Base-by-base conservation (phyloP, 37 sponge, comb jelly and placozoan genomes). In the Corticium candelabrum region DNA sequence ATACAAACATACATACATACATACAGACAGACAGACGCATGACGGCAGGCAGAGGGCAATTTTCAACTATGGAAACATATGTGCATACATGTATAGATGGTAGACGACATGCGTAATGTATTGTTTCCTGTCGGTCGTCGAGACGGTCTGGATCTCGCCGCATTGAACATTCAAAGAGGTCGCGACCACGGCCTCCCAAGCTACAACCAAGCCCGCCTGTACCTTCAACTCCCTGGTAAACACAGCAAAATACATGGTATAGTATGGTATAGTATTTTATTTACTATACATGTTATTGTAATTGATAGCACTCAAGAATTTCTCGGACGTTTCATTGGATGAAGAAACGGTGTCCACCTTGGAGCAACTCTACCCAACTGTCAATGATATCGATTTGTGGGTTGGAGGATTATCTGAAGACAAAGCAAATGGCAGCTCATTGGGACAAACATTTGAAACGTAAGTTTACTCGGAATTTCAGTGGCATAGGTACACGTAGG, bases 161-260 rank as follows among this genome's bases (percentile, higher is more conserved):
- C 96, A 5, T 74, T 89, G 37, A 92, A 96, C 80, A 92, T 92
- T 37, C 93, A 92, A 75, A 34, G 96, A 50, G 91, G 96, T 1
- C 78, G 96, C 0, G 96, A 96, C 74, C 96, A 96, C 40, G 96
- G 93, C 27, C 67, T 92, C 31, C 87, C 93, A 31, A 57, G 84
- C 4, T 96, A 92, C 75, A 77, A 90, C 33, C 50, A 35, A 33
- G 73, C 73, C 4, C 33, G 73, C 5, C 4, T 11, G 11, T 21
- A 50, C 62, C 21, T 50, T 11, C 11, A 50, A 11, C 21, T 50
- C 15, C 11, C 11, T 21, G 21, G 62, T 50, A 50, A 50, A 21
- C 62, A 21, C 11, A 11, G 62, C 21, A 7, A 70, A 15, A 7
- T 7, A 4, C 5, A 70, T 34, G 29, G 5, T 70, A 32, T 21